A percentile compares a stretch with the other conserved stretches of the same genome.
phyloP scores from a whole-genome alignment of 2,113 vertebrate genomes.

The Anas platyrhynchos region DNA sequence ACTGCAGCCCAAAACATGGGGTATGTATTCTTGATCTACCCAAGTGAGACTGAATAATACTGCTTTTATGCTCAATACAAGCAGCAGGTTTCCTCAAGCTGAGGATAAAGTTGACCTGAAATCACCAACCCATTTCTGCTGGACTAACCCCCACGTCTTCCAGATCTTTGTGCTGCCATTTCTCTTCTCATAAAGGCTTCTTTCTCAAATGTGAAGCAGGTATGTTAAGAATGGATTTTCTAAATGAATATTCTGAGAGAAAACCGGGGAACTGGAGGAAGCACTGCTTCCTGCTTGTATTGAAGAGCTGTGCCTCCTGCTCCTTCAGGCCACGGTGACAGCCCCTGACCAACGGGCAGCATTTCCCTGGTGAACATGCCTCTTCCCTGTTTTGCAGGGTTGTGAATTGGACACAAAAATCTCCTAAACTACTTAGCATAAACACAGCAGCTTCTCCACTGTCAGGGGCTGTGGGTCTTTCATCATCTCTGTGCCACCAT shows the following conservation, averaged over 20 bases:
- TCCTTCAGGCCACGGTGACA: neutral
- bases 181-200: neutral
- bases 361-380: neutral
- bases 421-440: neutral
- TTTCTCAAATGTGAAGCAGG: neutral
- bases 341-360: neutral
- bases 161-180: neutral
- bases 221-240: neutral
- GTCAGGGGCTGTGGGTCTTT: accelerated
- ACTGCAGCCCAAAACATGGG: neutral
- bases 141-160: neutral
- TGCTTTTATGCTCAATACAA: neutral
- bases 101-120: neutral
- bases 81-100: neutral
- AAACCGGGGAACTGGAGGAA: neutral
- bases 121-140: neutral
- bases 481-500: neutral
- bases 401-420: neutral
- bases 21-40: neutral
- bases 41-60: neutral
- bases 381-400: neutral
- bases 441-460: neutral
- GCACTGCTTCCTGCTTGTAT: neutral
- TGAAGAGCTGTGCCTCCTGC: neutral
- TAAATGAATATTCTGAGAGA: neutral